These are phyloP conservation scores for Malurus leucopterus DNA, from an alignment of 2,797 vertebrate genomes.

Conservation along the genomic window DNA sequence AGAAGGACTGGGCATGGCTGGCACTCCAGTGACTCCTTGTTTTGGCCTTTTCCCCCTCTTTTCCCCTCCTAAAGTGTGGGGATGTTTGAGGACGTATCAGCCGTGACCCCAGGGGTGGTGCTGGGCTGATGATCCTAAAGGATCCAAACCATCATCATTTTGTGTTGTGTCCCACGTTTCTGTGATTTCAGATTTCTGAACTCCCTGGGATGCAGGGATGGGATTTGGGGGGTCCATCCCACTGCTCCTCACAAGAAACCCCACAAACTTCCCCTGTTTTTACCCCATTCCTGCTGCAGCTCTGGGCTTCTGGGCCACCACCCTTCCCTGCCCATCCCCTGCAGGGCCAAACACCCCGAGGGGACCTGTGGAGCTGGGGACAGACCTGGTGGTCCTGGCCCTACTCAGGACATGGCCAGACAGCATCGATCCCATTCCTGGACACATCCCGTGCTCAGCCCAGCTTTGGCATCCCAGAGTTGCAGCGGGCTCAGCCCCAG, in stretches of 20 bases:
- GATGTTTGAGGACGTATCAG: no score
- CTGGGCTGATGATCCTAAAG: not conserved
- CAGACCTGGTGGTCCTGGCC: not conserved
- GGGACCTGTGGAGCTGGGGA: not conserved
- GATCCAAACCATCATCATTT: not conserved
- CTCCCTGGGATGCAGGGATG: not conserved
- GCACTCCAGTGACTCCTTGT: not conserved
- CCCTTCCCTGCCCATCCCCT: not conserved
- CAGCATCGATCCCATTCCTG: rapidly evolving
- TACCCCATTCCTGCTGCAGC: not conserved
- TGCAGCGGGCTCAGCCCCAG: not conserved
- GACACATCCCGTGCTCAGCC: not conserved
- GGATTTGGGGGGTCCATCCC: not conserved
- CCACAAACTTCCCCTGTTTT: not conserved
- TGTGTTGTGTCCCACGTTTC: not conserved
- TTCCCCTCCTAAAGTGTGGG: not conserved
- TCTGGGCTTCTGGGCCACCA: not conserved
- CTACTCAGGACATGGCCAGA: no score
- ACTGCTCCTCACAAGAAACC: not conserved
- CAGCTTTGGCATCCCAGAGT: rapidly evolving
- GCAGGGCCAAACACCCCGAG: not conserved
- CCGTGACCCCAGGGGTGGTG: not conserved
- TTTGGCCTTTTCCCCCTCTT: not conserved
- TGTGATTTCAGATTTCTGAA: not conserved
- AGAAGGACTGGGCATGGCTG: not conserved